Base-by-base conservation (phyloP, 2,113 vertebrate species). In the Pelobates fuscus region DNA sequence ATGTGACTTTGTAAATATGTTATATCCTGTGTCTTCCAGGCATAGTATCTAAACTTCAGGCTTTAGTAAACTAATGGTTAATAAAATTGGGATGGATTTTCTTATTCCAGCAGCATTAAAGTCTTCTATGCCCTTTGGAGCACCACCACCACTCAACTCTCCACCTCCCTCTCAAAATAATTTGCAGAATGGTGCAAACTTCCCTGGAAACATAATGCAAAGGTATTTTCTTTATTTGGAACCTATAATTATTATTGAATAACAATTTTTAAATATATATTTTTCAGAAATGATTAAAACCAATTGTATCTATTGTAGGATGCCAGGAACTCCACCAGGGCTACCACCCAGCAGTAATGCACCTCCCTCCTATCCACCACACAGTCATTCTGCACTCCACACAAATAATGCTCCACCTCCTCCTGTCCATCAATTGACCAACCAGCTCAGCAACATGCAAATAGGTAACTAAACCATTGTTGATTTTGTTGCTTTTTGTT, bases 371-470 rank as follows among this genome's bases (percentile, higher is more conserved):
- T 87, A 80, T 52, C 76, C 82, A 37, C 61, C 89, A 0, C 93
- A 89, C 77, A 80, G 86, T 23, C 89, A 88, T 1, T 77, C 86
- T 5, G 52, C 84, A 32, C 92, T 85, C 12, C 93, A 91, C 71
- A 84, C 90, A 55, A 91, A 81, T 70, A 81, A 87, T 80, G 74
- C 80, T 27, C 77, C 87, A 5, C 70, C 87, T 1, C 87, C 90
- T 24, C 78, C 91, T 60, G 2, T 90, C n/a, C 81, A 90, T 72
- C 95, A 94, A 7, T 82, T 98, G 77, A 85, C 89, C 46, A 90
- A 85, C 84, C 95, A 97, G 80, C 92, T 98, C 82, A 80, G 64
- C 81, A 88, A 85, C 61, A 93, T 98, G 94, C 93, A 94, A 41
- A 80, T 99, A 73, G 90, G 90, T 63, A 92, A 79, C 82, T 94